Base-by-base conservation (phyloP, 2,888 invertebrate species). In the Apamea sordens region DNA sequence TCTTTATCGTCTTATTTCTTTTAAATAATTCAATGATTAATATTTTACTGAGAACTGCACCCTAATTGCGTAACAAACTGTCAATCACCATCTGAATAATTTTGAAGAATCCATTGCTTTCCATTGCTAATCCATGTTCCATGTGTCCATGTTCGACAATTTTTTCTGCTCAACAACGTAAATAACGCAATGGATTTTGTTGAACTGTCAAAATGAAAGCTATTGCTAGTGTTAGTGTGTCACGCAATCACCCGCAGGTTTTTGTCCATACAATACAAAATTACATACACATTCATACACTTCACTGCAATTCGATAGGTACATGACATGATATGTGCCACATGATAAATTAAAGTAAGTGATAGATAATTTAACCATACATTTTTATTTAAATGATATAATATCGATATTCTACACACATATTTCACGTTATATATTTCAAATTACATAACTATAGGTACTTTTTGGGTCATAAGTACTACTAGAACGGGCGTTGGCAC, bases 361-460 rank as follows among this genome's bases (percentile, higher is more conserved):
- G 8, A 59, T 32, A 28, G 28, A 50, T 50, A 24, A n/a, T n/a
- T 28, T 32, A 64, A 70, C 8, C 13, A 70, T 2, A 44, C 4
- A 32, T 44, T n/a, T 44, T 15, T 50, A 69, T 11, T 24, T 44
- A 0, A 68, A 67, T 76, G 65, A 67, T 81, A 77, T 53, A 53
- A 71, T 47, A 71, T 70, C 6, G 70, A 81, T 67, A 77, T 77
- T 77, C 69, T 65, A 59, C 47, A 76, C 64, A 82, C 41, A 47
- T 73, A 53, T 36, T 44, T 36, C 32, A 74, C 21, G 63, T 32
- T 32, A 69, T 32, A 56, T 13, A 50, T 74, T 36, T 68, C 2
- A 24, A 44, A 24, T 24, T 69, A 63, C 21, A 21, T 53, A 77
- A 0, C 0, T 41, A 18, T 32, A 75, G 8, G 24, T 75, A 65